Percentiles rank a stretch among this genome's conserved stretches.
Evolutionary conservation across 2,888 invertebrate species (phyloP).

Genomic region (Loripinus fragilis): DNA sequence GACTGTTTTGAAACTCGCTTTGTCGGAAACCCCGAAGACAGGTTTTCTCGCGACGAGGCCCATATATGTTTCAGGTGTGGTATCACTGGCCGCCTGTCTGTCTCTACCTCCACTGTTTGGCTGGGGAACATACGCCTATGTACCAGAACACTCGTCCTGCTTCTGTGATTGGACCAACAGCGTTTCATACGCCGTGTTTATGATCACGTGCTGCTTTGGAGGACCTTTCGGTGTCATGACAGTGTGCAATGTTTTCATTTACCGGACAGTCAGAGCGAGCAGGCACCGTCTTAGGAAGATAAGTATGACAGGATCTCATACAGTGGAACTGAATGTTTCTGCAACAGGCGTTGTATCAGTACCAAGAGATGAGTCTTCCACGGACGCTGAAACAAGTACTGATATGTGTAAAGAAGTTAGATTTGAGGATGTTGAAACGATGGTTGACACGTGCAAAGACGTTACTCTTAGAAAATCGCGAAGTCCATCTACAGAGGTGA

Average conservation of each 20-base stretch:
- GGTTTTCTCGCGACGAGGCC: too few species aligned
- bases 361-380: too few species aligned
- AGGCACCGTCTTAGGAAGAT: conserved; percentile 26
- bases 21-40: too few species aligned
- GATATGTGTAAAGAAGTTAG: too few species aligned
- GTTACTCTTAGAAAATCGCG: too few species aligned
- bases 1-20: too few species aligned
- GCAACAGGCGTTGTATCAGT: too few species aligned
- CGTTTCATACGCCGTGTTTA: conserved; percentile 77
- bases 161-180: conserved; percentile 77
- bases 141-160: conserved; percentile 74
- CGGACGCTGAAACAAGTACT: too few species aligned
- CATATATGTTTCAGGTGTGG: conserved; percentile 64
- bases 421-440: too few species aligned
- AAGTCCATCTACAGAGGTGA: neutral
- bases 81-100: conserved; percentile 65
- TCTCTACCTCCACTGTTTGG: conserved; percentile 76
- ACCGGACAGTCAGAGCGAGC: conserved; percentile 66
- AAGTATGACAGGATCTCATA: too few species aligned
- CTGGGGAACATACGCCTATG: conserved; percentile 75
- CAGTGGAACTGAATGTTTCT: too few species aligned
- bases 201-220: conserved; percentile 78
- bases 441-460: too few species aligned
- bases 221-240: conserved; percentile 78
- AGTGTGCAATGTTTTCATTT: conserved; percentile 72